These are phyloP conservation scores for Poeciliopsis occidentalis DNA, from an alignment of 2,113 vertebrate genomes.

Conservation along the genomic window DNA sequence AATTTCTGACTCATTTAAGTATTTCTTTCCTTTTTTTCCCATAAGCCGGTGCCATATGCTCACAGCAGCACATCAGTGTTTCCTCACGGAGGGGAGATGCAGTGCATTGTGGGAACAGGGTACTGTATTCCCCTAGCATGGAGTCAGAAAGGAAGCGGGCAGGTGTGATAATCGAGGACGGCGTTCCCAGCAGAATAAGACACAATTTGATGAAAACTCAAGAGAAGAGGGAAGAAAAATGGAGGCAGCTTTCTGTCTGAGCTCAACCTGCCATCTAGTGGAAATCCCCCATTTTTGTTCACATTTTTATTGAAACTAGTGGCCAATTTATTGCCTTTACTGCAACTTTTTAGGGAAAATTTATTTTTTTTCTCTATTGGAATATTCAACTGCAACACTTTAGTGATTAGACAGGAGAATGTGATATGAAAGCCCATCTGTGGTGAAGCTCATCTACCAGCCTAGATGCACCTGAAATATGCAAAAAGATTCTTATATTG, in stretches of 20 bases:
- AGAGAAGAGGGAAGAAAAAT: conserved; percentile 4
- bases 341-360: background rate
- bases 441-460: too few relatives aligned
- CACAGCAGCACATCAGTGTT: conserved; percentile 29
- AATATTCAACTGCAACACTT: background rate
- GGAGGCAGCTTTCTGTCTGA: conserved; percentile 4
- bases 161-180: conserved; percentile 70
- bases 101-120: conserved; percentile 66
- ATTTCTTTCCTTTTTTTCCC: conserved; percentile 13
- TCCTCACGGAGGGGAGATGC: conserved; percentile 44
- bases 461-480: background rate
- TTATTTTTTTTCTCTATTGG: background rate
- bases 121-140: conserved; percentile 45
- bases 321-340: background rate
- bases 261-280: conserved; percentile 80
- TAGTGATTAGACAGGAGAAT: background rate
- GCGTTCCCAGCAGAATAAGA: conserved; percentile 67
- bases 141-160: conserved; percentile 55
- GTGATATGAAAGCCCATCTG: too few relatives aligned
- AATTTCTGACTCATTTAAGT: conserved; percentile 41
- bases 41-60: conserved; percentile 63
- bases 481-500: conserved; percentile 12
- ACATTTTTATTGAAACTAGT: background rate
- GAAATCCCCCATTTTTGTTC: conserved; percentile 30
- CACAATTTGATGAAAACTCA: conserved; percentile 71